A percentile compares a stretch with the other conserved stretches of the same genome.
These are phyloP conservation scores for Alcedo quadribrachys DNA, from an alignment of 2,797 vertebrate species.

Conservation along the genomic window DNA sequence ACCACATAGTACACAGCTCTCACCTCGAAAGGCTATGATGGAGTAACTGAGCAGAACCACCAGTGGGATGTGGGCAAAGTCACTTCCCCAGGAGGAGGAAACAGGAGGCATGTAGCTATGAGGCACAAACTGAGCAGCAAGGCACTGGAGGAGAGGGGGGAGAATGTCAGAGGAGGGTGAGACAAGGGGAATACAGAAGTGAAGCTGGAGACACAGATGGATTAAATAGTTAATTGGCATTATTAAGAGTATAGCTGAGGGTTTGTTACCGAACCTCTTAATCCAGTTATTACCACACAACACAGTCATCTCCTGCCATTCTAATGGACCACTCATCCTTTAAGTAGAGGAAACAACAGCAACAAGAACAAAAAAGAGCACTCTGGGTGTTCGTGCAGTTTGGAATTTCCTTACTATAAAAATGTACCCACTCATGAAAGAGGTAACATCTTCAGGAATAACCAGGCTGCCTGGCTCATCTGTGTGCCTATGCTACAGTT, in stretches of 20 bases:
- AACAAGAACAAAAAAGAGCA: not conserved
- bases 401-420: not conserved
- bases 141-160: not conserved
- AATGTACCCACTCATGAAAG: not conserved
- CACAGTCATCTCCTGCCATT: not conserved
- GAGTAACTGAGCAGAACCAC: conserved; percentile 4
- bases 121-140: not conserved
- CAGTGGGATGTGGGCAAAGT: not conserved
- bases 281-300: not conserved
- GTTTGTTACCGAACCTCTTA: not conserved
- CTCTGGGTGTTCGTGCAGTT: not conserved
- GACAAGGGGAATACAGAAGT: not conserved
- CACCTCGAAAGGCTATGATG: fast-evolving
- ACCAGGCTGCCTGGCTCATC: not conserved
- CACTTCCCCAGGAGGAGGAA: not conserved
- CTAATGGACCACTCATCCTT: not conserved
- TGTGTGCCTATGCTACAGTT: not conserved
- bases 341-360: not conserved
- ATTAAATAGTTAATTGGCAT: not conserved
- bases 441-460: not conserved
- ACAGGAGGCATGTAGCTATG: fast-evolving
- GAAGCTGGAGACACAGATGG: not conserved
- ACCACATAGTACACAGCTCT: not conserved
- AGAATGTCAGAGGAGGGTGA: not conserved
- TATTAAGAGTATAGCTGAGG: not conserved